A percentile compares a stretch with the other conserved stretches of the same genome.
Conservation (phyloP, 1,140 invertebrate genomes). For the Tetramorium parvispinum region DNA sequence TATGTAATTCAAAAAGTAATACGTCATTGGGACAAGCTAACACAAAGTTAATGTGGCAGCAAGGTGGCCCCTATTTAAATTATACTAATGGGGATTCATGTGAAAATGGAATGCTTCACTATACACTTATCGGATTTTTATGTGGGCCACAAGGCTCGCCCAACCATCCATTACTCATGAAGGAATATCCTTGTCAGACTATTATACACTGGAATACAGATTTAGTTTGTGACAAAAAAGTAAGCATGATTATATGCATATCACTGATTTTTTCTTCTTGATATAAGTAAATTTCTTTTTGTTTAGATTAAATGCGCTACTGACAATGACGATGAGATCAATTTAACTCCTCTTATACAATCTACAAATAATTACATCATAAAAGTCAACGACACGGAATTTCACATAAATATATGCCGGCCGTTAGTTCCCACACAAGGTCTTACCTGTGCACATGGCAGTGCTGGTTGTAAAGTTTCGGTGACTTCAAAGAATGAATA, state of each 20-base stretch:
- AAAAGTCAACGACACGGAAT: slow-evolving; percentile 78
- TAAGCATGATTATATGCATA: slow-evolving; percentile 64
- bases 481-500: slow-evolving; percentile 73
- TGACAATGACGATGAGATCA: slow-evolving; percentile 76
- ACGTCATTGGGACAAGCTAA: slow-evolving; percentile 84
- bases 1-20: slow-evolving; percentile 72
- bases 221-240: slow-evolving; percentile 83
- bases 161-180: slow-evolving; percentile 80
- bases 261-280: not conserved
- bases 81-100: slow-evolving; percentile 85
- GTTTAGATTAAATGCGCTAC: slow-evolving; percentile 76
- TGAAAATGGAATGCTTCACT: slow-evolving; percentile 71
- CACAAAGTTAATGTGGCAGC: slow-evolving; percentile 84
- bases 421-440: slow-evolving; percentile 84
- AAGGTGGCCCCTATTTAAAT: slow-evolving; percentile 85
- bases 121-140: slow-evolving; percentile 86
- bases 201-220: slow-evolving; percentile 85
- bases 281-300: slow-evolving; percentile 14
- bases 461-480: slow-evolving; percentile 84
- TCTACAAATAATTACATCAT: slow-evolving; percentile 84
- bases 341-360: slow-evolving; percentile 84
- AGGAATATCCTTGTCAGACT: slow-evolving; percentile 83
- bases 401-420: slow-evolving; percentile 85
- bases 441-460: slow-evolving; percentile 84
- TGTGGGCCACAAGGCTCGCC: slow-evolving; percentile 81